phyloP scores from a whole-genome alignment of 2,113 vertebrate genomes.

The Plestiodon gilberti region DNA sequence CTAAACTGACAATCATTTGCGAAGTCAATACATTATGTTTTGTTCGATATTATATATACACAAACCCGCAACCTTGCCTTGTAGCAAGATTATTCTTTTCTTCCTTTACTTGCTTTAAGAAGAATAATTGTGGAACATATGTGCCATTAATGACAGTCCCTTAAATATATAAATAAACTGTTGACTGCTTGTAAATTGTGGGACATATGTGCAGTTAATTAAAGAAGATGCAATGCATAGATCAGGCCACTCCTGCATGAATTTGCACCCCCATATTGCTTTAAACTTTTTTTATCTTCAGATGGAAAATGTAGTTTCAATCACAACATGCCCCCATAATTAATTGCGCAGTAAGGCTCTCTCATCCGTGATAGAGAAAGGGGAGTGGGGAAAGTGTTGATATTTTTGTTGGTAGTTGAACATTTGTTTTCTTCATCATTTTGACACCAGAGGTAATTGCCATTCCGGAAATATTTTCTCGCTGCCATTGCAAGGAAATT shows the following conservation, averaged over 20 bases:
- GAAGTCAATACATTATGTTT: background rate
- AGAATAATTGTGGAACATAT: constrained; percentile 39
- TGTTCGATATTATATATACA: background rate
- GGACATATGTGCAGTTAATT: constrained; percentile 54
- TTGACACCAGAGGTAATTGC: constrained; percentile 74
- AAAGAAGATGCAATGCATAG: constrained; percentile 33
- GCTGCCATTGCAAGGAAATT: constrained; percentile 66
- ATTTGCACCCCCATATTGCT: background rate
- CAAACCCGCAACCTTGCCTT: background rate
- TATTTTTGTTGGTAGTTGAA: constrained; percentile 68
- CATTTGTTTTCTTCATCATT: constrained; percentile 71
- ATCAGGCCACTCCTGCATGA: constrained; percentile 3
- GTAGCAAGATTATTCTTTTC: background rate
- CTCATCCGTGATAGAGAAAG: constrained; percentile 62
- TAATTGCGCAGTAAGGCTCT: constrained; percentile 51
- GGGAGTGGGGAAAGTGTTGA: constrained; percentile 59
- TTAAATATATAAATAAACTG: constrained; percentile 61
- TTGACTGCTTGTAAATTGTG: constrained; percentile 42
- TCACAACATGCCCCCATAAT: constrained; percentile 56
- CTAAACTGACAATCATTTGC: too few species aligned
- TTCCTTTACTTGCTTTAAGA: constrained; percentile 2
- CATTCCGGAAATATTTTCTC: constrained; percentile 73
- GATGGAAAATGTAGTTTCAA: constrained; percentile 53
- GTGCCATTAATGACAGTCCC: constrained; percentile 58
- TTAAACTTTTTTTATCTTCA: constrained; percentile 47